Evolutionary conservation across 2,113 vertebrate genomes (phyloP).

Genomic region (Hemibagrus wyckioides): DNA sequence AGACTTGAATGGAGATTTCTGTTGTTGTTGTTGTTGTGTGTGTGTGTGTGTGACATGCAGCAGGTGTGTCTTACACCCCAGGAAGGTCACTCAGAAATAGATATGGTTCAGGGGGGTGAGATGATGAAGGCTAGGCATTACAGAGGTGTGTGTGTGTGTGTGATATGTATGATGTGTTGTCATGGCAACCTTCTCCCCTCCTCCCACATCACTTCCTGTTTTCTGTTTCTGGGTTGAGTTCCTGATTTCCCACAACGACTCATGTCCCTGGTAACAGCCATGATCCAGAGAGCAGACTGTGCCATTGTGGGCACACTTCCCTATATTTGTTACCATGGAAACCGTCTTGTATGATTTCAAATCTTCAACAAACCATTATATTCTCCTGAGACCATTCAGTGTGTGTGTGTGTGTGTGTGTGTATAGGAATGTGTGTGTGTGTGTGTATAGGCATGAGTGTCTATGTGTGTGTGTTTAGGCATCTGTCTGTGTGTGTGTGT

Average conservation of each 20-base stretch:
- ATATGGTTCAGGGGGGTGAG: not conserved
- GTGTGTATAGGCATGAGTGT: no score
- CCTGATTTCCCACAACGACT: conserved; percentile 1
- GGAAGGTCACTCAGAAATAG: not conserved
- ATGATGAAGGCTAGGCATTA: not conserved
- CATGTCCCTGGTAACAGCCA: not conserved
- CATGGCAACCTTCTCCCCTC: not conserved
- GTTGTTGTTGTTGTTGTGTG: not conserved
- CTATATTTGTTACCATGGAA: not conserved
- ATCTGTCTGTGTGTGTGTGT: no score
- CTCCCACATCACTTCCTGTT: not conserved
- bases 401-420: no score
- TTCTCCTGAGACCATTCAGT: not conserved
- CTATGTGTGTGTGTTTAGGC: no score
- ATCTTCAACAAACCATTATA: not conserved
- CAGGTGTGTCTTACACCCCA: not conserved
- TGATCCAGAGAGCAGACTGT: not conserved
- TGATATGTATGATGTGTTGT: not conserved
- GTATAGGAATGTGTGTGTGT: no score
- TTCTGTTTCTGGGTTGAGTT: not conserved
- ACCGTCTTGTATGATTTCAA: not conserved
- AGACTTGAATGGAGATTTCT: not conserved
- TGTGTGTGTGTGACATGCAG: not conserved
- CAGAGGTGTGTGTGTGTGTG: not conserved
- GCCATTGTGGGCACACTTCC: not conserved